phyloP scores from a whole-genome alignment of 2,113 vertebrate genomes.

The Petroica traversi region DNA sequence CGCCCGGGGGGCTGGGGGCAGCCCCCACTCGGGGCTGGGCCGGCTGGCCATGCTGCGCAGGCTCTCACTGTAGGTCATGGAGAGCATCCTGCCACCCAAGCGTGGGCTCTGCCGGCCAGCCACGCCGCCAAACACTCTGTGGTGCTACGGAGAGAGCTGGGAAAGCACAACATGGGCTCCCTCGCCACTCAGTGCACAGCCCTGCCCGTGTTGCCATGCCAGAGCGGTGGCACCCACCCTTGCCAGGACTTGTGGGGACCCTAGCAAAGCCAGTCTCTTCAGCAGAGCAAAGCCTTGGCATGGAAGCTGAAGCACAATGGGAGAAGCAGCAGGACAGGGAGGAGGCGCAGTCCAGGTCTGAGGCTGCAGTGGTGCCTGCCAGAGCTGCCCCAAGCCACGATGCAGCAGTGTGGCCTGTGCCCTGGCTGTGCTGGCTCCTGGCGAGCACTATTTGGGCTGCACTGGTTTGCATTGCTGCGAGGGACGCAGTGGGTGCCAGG shows the following conservation, averaged over 20 bases:
- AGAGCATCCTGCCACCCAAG: constrained; percentile 86
- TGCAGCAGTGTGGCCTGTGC: neutral
- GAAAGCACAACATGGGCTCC: neutral
- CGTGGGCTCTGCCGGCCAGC: constrained; percentile 77
- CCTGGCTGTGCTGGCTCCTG: rapidly evolving
- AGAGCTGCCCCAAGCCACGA: neutral
- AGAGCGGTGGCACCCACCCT: rapidly evolving
- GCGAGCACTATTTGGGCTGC: neutral
- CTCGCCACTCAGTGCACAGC: neutral
- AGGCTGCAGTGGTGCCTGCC: neutral
- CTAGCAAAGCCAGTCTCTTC: neutral
- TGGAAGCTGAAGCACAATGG: neutral
- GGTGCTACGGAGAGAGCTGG: neutral
- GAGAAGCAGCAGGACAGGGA: neutral
- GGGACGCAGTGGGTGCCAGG: rapidly evolving
- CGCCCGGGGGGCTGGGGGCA: constrained; percentile 80
- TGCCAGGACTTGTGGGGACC: neutral
- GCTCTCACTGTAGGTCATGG: constrained; percentile 96
- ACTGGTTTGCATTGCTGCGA: neutral
- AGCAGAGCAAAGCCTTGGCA: neutral
- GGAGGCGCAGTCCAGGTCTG: rapidly evolving
- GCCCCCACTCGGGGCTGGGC: constrained; percentile 91
- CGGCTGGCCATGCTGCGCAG: constrained; percentile 91
- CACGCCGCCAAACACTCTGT: constrained; percentile 13
- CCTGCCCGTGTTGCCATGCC: rapidly evolving